phyloP scores from a whole-genome alignment of 2,797 vertebrate species.

The Labeo calbasu region DNA sequence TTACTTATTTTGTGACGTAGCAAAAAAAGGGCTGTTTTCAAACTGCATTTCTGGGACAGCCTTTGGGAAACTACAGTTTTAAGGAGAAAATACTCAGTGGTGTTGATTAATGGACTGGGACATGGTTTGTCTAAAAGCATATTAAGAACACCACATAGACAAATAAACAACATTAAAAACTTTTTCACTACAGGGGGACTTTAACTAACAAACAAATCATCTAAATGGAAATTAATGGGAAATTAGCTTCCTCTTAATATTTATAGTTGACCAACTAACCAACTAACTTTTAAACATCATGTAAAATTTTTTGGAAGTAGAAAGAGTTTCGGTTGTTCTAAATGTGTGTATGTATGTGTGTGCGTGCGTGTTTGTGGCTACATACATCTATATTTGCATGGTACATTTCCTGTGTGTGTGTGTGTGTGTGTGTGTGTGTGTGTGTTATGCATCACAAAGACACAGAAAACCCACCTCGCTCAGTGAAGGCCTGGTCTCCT shows the following conservation, averaged over 20 bases:
- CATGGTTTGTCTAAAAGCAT: too few species aligned
- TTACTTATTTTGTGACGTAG: too few species aligned
- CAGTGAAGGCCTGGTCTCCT: slow-evolving; percentile 97
- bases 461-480: slow-evolving; percentile 83
- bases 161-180: too few species aligned
- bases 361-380: neutral
- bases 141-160: too few species aligned
- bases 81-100: too few species aligned
- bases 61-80: too few species aligned
- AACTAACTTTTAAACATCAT: neutral
- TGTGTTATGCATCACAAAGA: neutral
- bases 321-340: neutral
- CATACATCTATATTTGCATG: neutral
- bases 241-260: neutral
- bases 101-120: too few species aligned
- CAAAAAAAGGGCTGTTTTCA: too few species aligned
- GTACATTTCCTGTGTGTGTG: neutral
- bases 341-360: neutral
- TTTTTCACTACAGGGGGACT: too few species aligned
- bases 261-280: neutral
- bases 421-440: neutral
- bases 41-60: too few species aligned
- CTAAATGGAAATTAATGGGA: neutral
- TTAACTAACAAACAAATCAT: neutral
- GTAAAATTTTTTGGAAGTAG: neutral